These are phyloP conservation scores for Athene cunicularia DNA, from an alignment of 2,113 vertebrate species.

Conservation along the genomic window DNA sequence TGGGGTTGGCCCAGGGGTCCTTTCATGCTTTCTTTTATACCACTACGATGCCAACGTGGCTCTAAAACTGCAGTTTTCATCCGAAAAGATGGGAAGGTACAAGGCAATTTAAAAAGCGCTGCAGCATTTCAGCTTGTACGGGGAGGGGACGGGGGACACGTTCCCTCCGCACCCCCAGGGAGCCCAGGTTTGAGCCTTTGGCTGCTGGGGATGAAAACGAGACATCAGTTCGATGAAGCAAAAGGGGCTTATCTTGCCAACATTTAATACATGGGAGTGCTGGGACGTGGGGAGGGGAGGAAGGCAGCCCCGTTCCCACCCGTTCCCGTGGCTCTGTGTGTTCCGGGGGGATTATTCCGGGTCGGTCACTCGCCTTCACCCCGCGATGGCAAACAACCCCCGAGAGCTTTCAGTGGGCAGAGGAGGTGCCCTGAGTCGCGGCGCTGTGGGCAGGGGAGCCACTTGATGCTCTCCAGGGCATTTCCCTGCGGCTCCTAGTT, in stretches of 20 bases:
- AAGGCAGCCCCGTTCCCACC: not conserved
- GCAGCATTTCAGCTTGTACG: not conserved
- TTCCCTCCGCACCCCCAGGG: not conserved
- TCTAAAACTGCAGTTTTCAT: not conserved
- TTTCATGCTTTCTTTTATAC: not conserved
- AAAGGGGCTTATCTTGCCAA: not conserved
- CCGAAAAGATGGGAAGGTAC: not conserved
- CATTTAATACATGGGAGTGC: not conserved
- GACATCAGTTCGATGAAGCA: not conserved
- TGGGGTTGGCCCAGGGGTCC: not conserved
- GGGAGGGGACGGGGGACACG: not conserved
- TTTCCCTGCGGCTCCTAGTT: not conserved
- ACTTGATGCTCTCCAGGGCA: not conserved
- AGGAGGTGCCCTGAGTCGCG: not conserved
- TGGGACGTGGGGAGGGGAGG: not conserved
- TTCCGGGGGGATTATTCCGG: not conserved
- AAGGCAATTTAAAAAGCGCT: too few relatives aligned
- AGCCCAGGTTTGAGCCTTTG: not conserved
- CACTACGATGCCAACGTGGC: not conserved
- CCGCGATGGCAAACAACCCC: fast-evolving
- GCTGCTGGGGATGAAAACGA: not conserved
- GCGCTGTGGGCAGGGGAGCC: not conserved
- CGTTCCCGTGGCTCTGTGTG: not conserved
- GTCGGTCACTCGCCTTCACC: too few relatives aligned
- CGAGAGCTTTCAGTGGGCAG: not conserved